A percentile compares a stretch with the other conserved stretches of the same genome.
Evolutionary conservation across 2,797 vertebrate species (phyloP).

Genomic region (Sorex maritimensis): DNA sequence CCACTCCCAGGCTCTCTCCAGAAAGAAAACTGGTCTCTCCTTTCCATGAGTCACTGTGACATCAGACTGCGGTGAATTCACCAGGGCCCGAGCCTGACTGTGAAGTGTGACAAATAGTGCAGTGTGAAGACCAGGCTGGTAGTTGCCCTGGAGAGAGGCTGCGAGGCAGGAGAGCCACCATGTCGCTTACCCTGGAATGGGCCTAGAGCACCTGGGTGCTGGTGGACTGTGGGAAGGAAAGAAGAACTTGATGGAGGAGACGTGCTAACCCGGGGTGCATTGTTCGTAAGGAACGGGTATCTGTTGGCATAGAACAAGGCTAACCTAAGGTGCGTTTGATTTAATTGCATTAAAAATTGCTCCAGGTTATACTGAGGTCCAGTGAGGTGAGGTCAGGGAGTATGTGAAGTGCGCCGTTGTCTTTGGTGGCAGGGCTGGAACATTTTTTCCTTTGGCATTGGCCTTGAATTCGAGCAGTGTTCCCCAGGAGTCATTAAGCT

Average conservation of each 20-base stretch:
- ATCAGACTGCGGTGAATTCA: background rate
- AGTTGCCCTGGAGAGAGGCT: conserved; percentile 57
- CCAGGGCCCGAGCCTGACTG: background rate
- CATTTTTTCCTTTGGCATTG: conserved; percentile 59
- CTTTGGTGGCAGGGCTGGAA: conserved; percentile 61
- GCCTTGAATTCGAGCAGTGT: conserved; percentile 77
- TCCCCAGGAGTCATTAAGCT: conserved; percentile 74
- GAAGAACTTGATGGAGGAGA: conserved; percentile 74
- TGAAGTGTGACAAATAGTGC: background rate
- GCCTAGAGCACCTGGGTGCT: background rate
- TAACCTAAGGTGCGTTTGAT: conserved; percentile 65
- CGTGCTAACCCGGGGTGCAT: conserved; percentile 33
- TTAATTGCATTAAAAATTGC: conserved; percentile 64
- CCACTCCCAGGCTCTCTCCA: background rate
- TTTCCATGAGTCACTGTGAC: conserved; percentile 9
- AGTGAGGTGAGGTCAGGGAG: conserved; percentile 21
- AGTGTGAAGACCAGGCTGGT: conserved; percentile 2
- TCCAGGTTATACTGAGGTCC: conserved; percentile 53
- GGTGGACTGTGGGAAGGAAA: conserved; percentile 37
- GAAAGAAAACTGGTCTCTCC: background rate
- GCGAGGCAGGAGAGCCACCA: background rate
- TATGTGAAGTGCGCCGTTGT: conserved; percentile 43
- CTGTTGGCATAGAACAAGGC: conserved; percentile 70
- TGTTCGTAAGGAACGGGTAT: conserved; percentile 64
- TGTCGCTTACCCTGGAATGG: conserved; percentile 57